Percentiles rank a stretch among this genome's conserved stretches.
Conservation (phyloP, 2,888 invertebrate species). For the Pachymerium ferrugineum region DNA sequence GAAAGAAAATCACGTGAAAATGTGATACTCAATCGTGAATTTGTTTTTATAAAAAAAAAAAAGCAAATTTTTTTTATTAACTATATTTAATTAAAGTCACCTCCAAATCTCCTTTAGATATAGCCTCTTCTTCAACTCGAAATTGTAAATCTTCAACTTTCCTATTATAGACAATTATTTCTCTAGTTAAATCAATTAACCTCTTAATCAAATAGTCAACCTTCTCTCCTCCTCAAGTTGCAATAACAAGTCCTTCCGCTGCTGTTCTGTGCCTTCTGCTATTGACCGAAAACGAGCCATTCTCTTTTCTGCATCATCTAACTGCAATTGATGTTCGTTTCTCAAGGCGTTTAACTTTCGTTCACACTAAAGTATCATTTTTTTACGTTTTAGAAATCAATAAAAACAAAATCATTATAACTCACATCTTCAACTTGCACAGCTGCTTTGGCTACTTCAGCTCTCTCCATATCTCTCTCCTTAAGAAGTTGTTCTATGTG, state of each 20-base stretch:
- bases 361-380: constrained; percentile 42
- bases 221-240: constrained; percentile 45
- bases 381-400: neutral
- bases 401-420: neutral
- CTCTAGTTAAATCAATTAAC: neutral
- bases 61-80: neutral
- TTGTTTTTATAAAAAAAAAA: neutral
- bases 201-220: neutral
- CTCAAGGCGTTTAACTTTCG: constrained; percentile 42
- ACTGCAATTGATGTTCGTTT: constrained; percentile 44
- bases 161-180: constrained; percentile 46
- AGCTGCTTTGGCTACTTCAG: constrained; percentile 78
- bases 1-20: neutral
- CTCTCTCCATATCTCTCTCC: constrained; percentile 83
- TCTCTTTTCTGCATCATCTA: constrained; percentile 55
- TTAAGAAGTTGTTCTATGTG: constrained; percentile 87
- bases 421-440: constrained; percentile 67
- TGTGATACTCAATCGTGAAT: neutral
- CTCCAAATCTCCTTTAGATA: constrained; percentile 81
- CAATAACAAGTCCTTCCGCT: constrained; percentile 43
- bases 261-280: constrained; percentile 45
- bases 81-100: too few species aligned
- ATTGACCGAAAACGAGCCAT: constrained; percentile 50
- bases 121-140: constrained; percentile 82
- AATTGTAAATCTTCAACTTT: constrained; percentile 87